Evolutionary conservation across 2,797 vertebrate genomes (phyloP), one percentile per base, ranked within the genome.

Genomic region (Sebastes alutus): DNA sequence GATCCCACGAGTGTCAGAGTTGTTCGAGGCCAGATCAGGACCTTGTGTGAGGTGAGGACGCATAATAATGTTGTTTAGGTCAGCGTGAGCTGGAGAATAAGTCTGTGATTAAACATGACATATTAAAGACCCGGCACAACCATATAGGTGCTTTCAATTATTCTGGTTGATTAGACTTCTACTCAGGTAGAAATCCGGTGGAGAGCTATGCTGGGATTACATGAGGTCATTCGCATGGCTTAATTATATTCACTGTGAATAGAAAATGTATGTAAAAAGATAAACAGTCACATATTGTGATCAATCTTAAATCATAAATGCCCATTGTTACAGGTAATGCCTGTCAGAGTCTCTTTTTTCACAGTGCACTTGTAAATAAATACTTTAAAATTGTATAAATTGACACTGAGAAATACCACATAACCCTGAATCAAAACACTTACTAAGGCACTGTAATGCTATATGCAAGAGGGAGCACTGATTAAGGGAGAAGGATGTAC

Each of bases 1-100:
- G 13, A 64, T 72, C 78, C 18, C 33, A 33, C 13, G 22, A 59
- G 70, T 75, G 73, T 70, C 46, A 73, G 20, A 58, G 49, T 30
- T 18, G 72, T 52, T 76, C 22, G 54, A 78, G 30, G 60, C 42
- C 65, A 73, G 67, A 55, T 35, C 33, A n/a, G 42, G 59, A 79
- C 42, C 16, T 32, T n/a, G 52, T 29, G 52, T 46, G 52, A 79
- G 63, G 27, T 59, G 70, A 75, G 38, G 6, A 46, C 2, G 7
- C 29, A 68, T 67, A 46, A 13, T 42, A 23, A 46, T 69, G 30
- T 5, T 55, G 49, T 63, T 38, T 10, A 20, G 22, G 29, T 74
- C 27, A 55, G 16, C 11, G 49, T 20, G 56, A 70, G 63, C 63
- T 0, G 25, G 58, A 62, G 35, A 42, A 35, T 18, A 56, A 72